Percentiles rank a stretch among this genome's conserved stretches.
Evolutionary conservation across 2,888 invertebrate genomes (phyloP).

Genomic region (Cistogaster globosa): DNA sequence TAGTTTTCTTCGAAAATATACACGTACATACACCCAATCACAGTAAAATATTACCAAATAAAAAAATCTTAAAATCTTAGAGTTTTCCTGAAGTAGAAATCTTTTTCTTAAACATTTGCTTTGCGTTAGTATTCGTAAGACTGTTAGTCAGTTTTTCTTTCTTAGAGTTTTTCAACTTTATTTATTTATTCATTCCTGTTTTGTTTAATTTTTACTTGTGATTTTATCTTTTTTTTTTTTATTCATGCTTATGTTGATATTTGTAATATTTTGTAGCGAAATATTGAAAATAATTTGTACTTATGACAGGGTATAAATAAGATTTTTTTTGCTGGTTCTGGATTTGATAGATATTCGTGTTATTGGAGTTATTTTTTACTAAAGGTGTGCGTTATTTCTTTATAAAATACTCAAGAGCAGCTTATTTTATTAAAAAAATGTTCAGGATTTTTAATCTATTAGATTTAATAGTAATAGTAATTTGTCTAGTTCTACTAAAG

Average conservation of each 20-base stretch:
- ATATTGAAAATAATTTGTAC: constrained; percentile 67
- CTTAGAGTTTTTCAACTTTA: constrained; percentile 29
- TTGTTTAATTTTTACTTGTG: constrained; percentile 3
- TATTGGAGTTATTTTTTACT: constrained; percentile 52
- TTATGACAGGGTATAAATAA: constrained; percentile 64
- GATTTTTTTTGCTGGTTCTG: constrained; percentile 31
- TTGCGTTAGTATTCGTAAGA: not conserved
- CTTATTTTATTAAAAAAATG: constrained; percentile 4
- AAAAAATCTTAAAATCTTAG: not conserved
- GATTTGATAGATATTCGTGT: constrained; percentile 11
- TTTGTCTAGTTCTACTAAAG: not conserved
- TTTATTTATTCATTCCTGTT: constrained; percentile 19
- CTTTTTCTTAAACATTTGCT: not conserved
- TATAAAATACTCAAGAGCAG: not conserved
- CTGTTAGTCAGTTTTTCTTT: not conserved
- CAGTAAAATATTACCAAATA: not conserved
- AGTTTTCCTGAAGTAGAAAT: not conserved
- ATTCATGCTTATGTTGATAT: constrained; percentile 29
- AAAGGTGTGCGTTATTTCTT: constrained; percentile 10
- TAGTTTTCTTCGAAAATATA: too few species aligned
- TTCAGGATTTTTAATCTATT: not conserved
- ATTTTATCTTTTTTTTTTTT: not conserved
- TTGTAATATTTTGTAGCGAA: constrained; percentile 41
- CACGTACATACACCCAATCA: not conserved
- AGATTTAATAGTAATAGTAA: not conserved